Evolutionary conservation across 2,888 invertebrate genomes (phyloP).

Genomic region (Dolichomitus sp.): DNA sequence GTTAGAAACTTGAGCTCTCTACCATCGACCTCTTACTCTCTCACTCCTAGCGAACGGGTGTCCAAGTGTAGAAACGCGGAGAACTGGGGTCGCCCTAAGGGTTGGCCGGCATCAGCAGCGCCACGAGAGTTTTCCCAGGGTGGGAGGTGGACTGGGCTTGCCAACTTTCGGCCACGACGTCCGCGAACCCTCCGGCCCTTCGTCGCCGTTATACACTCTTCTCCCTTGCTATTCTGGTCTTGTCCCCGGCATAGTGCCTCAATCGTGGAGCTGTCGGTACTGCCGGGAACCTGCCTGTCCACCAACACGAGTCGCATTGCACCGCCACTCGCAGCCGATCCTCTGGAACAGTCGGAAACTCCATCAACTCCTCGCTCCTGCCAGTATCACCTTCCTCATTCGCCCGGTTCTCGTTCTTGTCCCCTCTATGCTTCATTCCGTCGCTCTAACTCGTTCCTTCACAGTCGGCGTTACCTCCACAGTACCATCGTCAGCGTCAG

Average conservation of each 20-base stretch:
- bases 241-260: slow-evolving; percentile 39
- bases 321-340: slow-evolving; percentile 55
- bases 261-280: slow-evolving; percentile 40
- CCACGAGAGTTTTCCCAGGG: slow-evolving; percentile 50
- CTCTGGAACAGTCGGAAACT: slow-evolving; percentile 64
- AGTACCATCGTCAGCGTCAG: slow-evolving; percentile 35
- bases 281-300: slow-evolving; percentile 32
- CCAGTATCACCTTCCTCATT: slow-evolving; percentile 48
- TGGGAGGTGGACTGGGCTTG: slow-evolving; percentile 51
- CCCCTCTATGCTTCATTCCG: slow-evolving; percentile 23
- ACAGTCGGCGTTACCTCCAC: slow-evolving; percentile 4
- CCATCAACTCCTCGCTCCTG: slow-evolving; percentile 65
- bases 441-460: background rate
- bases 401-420: slow-evolving; percentile 17
- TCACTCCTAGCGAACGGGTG: slow-evolving; percentile 16
- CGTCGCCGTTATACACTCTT: slow-evolving; percentile 35
- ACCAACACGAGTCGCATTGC: slow-evolving; percentile 10
- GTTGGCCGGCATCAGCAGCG: slow-evolving; percentile 25
- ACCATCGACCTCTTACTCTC: slow-evolving; percentile 20
- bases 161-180: slow-evolving; percentile 67
- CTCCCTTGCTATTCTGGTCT: slow-evolving; percentile 48
- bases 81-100: slow-evolving; percentile 48
- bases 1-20: slow-evolving; percentile 81
- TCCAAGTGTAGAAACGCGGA: slow-evolving; percentile 30
- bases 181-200: slow-evolving; percentile 55